Evolutionary conservation across 2,888 invertebrate species (phyloP), one percentile per base, ranked within the genome.

Genomic region (Apocheima hispidaria): DNA sequence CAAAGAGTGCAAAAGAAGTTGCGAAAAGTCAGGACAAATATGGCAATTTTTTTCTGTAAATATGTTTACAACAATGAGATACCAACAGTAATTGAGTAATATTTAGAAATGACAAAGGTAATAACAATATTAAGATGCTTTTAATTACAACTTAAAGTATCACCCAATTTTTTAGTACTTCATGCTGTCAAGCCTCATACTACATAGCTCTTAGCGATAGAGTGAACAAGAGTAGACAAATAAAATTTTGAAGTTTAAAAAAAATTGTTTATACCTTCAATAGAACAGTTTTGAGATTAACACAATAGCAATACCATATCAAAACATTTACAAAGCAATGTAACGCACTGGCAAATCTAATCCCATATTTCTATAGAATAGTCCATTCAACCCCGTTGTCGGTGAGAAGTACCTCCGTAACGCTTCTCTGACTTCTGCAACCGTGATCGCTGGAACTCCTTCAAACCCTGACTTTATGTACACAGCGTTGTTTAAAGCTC

Each of bases 361-460:
- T 73, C 89, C 76, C 90, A 94, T 82, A 74, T 91, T 90, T 67
- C 93, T 87, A 66, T 86, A 87, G 72, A 93, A 92, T 20, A 92
- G 68, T 7, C 93, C 93, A 71, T 89, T 94, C 90, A 90, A 92
- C 10, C 94, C 95, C 36, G 92, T 90, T 74, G 93, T 94, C 0
- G 95, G 95, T 33, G 93, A 93, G 81, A 93, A 94, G 78, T 95
- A 96, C 65, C 98, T 93, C 53, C 97, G 90, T 74, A 98, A 92
- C 0, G 96, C 97, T 88, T 98, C 98, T 66, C 95, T 94, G 43
- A 98, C 96, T 89, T 98, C 98, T 10, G 94, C 94, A 0, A 97
- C 96, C 20, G 95, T 96, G 56, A 98, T 95, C 0, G 96, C 94
- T 35, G 94, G 93, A 38, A 95, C 96, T 26, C 95, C 95, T 75